Evolutionary conservation across 2,888 invertebrate species (phyloP).

Genomic region (Brachyopa scutellaris): DNA sequence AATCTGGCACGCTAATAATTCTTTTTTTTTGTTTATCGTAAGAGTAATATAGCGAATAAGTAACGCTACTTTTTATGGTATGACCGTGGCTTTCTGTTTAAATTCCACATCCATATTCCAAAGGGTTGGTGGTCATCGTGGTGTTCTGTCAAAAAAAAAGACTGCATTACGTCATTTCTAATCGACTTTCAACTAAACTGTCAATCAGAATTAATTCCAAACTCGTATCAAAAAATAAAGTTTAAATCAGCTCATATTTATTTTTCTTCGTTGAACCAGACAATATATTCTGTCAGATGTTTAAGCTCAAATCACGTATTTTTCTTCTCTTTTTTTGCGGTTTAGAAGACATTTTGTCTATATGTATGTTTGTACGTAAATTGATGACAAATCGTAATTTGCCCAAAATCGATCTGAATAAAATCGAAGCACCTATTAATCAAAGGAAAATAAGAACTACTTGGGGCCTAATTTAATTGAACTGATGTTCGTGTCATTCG

Average conservation of each 20-base stretch:
- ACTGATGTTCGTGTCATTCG: constrained; percentile 61
- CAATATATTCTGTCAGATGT: too few species aligned
- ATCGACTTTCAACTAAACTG: constrained; percentile 34
- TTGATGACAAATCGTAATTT: constrained; percentile 55
- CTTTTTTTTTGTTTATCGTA: constrained; percentile 6
- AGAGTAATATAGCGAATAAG: constrained; percentile 4
- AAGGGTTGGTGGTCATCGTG: neutral
- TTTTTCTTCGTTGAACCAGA: too few species aligned
- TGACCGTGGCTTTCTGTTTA: neutral
- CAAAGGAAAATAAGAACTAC: constrained; percentile 2
- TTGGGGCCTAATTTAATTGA: constrained; percentile 57
- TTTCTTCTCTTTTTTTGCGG: too few species aligned
- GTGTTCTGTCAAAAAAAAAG: constrained; percentile 23
- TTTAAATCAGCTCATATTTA: too few species aligned
- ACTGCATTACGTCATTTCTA: constrained; percentile 59
- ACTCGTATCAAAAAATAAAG: constrained; percentile 32
- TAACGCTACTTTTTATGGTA: constrained; percentile 4
- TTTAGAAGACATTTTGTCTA: neutral
- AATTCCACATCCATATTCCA: too few species aligned
- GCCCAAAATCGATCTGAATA: constrained; percentile 23
- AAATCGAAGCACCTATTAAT: constrained; percentile 7
- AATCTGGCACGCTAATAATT: neutral
- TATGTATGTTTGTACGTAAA: constrained; percentile 11
- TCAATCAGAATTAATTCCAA: constrained; percentile 47
- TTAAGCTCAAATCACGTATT: too few species aligned